phyloP scores from a whole-genome alignment of 2,113 vertebrate genomes.

The Macroglossus sobrinus region DNA sequence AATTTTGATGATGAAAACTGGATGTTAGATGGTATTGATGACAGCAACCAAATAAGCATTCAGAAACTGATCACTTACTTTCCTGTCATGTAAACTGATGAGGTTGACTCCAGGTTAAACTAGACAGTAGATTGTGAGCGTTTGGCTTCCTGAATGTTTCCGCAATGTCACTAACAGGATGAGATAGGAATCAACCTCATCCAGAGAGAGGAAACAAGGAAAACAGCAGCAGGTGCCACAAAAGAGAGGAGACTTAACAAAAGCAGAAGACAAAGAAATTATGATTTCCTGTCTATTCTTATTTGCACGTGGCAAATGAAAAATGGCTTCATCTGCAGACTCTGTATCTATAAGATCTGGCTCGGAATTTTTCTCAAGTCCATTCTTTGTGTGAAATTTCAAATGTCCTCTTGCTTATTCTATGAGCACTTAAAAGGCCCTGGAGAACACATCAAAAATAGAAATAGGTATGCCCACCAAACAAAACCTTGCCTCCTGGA shows the following conservation, averaged over 20 bases:
- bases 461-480: not conserved
- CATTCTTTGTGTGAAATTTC: not conserved
- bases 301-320: not conserved
- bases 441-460: not conserved
- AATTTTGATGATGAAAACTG: not conserved
- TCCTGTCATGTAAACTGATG: not conserved
- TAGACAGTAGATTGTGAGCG: not conserved
- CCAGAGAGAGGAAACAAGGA: not conserved
- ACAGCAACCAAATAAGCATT: not conserved
- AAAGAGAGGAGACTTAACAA: not conserved
- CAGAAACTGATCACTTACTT: not conserved
- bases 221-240: not conserved
- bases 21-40: not conserved
- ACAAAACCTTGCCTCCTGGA: not conserved
- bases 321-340: not conserved
- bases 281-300: not conserved
- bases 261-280: not conserved
- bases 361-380: not conserved
- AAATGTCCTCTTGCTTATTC: not conserved
- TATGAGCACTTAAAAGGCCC: not conserved
- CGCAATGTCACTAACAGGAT: not conserved
- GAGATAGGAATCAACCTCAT: not conserved
- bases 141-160: not conserved
- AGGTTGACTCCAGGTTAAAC: not conserved
- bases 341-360: not conserved